These are phyloP conservation scores for Augochlora pura DNA, from an alignment of 1,140 invertebrate genomes.

Conservation along the genomic window DNA sequence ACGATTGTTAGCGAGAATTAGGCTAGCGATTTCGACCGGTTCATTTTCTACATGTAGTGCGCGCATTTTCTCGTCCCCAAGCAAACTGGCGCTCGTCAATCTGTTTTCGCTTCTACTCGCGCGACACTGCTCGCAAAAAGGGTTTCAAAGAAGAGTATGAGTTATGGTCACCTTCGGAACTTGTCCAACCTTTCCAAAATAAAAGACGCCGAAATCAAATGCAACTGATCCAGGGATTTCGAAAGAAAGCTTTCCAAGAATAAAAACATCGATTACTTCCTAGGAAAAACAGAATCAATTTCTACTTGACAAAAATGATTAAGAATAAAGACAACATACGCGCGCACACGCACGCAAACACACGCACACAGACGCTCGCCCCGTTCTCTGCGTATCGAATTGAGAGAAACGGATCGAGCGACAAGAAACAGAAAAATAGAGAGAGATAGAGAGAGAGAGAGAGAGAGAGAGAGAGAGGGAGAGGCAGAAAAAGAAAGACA, in stretches of 20 bases:
- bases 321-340: not conserved
- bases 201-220: conserved; percentile 81
- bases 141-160: conserved; percentile 69
- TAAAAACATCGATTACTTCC: conserved; percentile 67
- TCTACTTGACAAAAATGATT: conserved; percentile 34
- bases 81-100: not conserved
- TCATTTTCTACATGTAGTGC: not conserved
- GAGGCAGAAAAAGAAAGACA: not conserved
- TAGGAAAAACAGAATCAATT: conserved; percentile 48
- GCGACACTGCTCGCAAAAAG: conserved; percentile 71
- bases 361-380: not conserved
- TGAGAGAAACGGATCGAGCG: not conserved
- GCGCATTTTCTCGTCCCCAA: too few species aligned
- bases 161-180: conserved; percentile 77
- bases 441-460: not conserved
- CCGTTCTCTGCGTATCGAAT: not conserved
- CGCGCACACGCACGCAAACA: not conserved
- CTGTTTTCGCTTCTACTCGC: conserved; percentile 27
- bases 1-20: not conserved
- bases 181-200: conserved; percentile 80
- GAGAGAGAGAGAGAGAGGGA: not conserved
- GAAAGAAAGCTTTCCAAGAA: conserved; percentile 79
- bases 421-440: not conserved
- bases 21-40: too few species aligned
- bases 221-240: conserved; percentile 80